Conservation (phyloP, 2,797 vertebrate species). For the Stomatorhinus walkeri region DNA sequence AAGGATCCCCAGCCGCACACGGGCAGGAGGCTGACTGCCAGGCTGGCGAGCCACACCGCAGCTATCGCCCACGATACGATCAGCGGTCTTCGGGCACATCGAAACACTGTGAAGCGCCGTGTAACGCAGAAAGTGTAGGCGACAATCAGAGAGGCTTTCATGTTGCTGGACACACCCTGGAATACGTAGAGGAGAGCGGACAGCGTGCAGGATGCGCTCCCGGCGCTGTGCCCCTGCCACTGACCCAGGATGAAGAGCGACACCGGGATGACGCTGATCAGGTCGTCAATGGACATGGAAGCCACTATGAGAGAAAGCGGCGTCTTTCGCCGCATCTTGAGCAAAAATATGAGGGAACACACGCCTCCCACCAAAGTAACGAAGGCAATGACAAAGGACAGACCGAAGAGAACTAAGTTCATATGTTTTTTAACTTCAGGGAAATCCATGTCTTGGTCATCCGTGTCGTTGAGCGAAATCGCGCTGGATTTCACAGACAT, state of each 20-base stretch:
- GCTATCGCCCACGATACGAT: conserved; percentile 62
- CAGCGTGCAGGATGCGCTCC: conserved; percentile 66
- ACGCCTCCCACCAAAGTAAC: conserved; percentile 70
- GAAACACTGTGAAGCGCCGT: conserved; percentile 53
- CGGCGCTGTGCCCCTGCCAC: conserved; percentile 59
- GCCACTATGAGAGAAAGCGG: conserved; percentile 78
- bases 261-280: conserved; percentile 74
- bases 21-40: conserved; percentile 73
- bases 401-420: conserved; percentile 67
- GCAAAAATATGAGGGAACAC: conserved; percentile 73
- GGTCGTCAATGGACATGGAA: conserved; percentile 84
- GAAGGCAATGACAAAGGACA: conserved; percentile 68
- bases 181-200: conserved; percentile 84
- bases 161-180: conserved; percentile 85
- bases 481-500: conserved; percentile 67
- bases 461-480: conserved; percentile 65
- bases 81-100: conserved; percentile 46
- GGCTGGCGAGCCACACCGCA: conserved; percentile 70
- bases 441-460: conserved; percentile 49
- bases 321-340: conserved; percentile 70
- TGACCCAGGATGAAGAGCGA: conserved; percentile 76
- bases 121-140: conserved; percentile 81
- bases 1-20: conserved; percentile 85
- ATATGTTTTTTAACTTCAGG: conserved; percentile 51
- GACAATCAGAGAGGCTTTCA: conserved; percentile 82